phyloP scores from a whole-genome alignment of 1,140 invertebrate species.

The Helicoverpa armigera region DNA sequence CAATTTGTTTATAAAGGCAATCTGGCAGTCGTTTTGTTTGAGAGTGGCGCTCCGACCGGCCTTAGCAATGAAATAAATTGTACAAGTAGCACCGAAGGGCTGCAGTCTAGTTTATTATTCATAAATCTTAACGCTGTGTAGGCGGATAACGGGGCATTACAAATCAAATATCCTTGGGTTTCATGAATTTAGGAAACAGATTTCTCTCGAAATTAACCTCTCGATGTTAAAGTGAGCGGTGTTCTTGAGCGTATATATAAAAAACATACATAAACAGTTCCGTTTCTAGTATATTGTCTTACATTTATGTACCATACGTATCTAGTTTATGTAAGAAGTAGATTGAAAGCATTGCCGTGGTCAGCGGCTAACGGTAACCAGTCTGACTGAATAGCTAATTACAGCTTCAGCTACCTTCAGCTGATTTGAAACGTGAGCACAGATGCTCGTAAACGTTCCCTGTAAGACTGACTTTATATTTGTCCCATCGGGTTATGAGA shows the following conservation, averaged over 20 bases:
- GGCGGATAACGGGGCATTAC: conserved; percentile 41
- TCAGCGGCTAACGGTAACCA: conserved; percentile 2
- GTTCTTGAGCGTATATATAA: too few relatives aligned
- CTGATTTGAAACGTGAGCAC: conserved; percentile 10
- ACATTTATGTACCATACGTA: too few relatives aligned
- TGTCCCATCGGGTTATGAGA: too few relatives aligned
- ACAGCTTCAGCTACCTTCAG: neutral
- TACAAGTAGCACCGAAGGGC: conserved; percentile 41
- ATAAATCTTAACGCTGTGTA: conserved; percentile 45
- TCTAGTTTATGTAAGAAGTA: neutral
- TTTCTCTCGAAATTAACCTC: neutral
- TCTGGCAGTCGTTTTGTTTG: conserved; percentile 45
- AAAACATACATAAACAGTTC: too few relatives aligned
- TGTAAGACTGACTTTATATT: neutral
- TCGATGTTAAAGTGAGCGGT: neutral
- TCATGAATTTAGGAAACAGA: conserved; percentile 36
- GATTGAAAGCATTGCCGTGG: neutral
- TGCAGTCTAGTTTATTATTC: conserved; percentile 49
- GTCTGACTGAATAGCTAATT: conserved; percentile 1
- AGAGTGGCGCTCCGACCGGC: conserved; percentile 44
- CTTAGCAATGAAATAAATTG: conserved; percentile 42
- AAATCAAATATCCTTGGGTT: conserved; percentile 41
- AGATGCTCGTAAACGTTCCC: neutral
- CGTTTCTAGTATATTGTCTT: too few relatives aligned
- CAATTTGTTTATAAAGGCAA: conserved; percentile 43